Base-by-base conservation (phyloP, 1,140 invertebrate genomes). In the Cherax destructor region DNA sequence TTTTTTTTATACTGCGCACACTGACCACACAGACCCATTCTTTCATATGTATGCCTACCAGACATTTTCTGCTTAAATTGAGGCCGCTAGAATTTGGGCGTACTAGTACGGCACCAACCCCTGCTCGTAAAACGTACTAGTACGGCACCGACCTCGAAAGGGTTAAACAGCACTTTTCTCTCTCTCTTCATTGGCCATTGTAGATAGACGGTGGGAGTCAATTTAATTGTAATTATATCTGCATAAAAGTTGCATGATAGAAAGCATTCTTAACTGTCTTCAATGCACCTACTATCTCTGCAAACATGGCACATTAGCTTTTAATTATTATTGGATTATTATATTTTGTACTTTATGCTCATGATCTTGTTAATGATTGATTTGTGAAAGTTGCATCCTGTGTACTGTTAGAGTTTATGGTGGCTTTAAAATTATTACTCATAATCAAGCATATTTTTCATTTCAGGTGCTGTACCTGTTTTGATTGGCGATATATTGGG, bases 371-470 rank as follows among this genome's bases (percentile, higher is more conserved):
- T 59, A 76, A 76, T 86, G 83, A 69, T 86, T 86, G 83, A 86
- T 86, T 86, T 86, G 83, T 69, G 83, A 9, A 86, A 86, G 72
- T 86, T 47, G 69, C 49, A 86, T 86, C 41, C 72, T 41, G 74
- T 76, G 49, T 86, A 56, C 52, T 24, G 0, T 47, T 77, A 52
- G 24, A 18, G 24, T 11, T 49, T 41, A 49, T 18, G 24, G 24
- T 30, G 69, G n/a, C 24, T 30, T 30, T 21, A 13, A 18, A 21
- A 59, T 24, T 74, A 10, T 24, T 74, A 74, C n/a, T 30, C 6
- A 47, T 84, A 83, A 21, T 47, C 47, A 69, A 84, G 30, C 11
- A 6, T 0, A 30, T 41, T 69, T 65, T 65, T 11, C 18, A 18
- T 69, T 61, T 4, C 4, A 49, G 47, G 69, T 30, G n/a, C 69